Percentiles rank a stretch among this genome's conserved stretches.
Evolutionary conservation across 2,888 invertebrate species (phyloP).

Genomic region (Cecidostiba fungosa): DNA sequence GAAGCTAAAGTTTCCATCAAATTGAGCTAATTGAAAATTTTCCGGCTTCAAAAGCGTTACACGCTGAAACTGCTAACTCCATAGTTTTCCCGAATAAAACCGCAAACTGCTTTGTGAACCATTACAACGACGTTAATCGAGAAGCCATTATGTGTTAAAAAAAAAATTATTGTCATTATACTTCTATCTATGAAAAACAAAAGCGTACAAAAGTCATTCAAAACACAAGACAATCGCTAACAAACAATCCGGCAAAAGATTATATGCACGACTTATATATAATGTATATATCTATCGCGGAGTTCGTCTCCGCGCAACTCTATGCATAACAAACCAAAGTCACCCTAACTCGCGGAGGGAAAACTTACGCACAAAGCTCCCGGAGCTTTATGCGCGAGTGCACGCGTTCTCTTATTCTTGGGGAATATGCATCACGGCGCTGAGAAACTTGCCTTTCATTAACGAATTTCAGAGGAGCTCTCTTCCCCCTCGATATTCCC

Average conservation of each 20-base stretch:
- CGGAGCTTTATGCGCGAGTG: neutral
- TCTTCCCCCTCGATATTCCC: neutral
- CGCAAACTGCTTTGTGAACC: neutral
- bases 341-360: neutral
- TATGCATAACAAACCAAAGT: constrained; percentile 1
- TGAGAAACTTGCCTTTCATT: neutral
- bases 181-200: neutral
- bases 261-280: neutral
- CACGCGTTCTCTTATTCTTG: neutral
- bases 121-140: neutral
- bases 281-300: too few relatives aligned
- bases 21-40: constrained; percentile 11
- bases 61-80: neutral
- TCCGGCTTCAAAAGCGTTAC: neutral
- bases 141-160: neutral
- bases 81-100: neutral
- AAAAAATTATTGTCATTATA: neutral
- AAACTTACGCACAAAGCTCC: neutral
- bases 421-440: neutral
- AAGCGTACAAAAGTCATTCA: neutral
- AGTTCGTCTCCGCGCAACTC: neutral
- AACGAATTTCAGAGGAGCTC: neutral
- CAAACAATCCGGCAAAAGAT: neutral
- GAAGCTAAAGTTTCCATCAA: neutral
- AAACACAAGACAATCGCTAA: neutral